Base-by-base conservation (phyloP, 92 coral and sea anemone genomes). In the Nematostella vectensis region DNA sequence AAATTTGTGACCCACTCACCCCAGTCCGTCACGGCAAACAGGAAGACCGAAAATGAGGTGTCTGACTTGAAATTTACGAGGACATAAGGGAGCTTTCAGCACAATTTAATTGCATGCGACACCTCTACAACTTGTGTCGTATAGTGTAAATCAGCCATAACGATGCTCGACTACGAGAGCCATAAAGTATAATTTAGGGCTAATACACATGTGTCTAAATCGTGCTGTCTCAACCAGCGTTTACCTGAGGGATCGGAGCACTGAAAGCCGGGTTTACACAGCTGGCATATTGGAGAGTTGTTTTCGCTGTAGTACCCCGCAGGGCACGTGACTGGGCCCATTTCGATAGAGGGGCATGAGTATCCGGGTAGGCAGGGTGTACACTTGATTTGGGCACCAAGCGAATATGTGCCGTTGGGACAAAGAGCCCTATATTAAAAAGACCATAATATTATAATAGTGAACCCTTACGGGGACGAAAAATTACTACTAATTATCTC, bases 371-470 rank as follows among this genome's bases (percentile, higher is more conserved):
- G 73, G 50, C 97, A 89, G 4, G 57, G 58, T 15, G 79, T 77
- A 44, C 98, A 91, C 54, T 86, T 57, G 50, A 87, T 86, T 67
- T 81, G 91, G 51, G 91, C 96, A 49, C 98, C 98, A 10, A 91
- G 62, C 23, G 96, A 87, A 72, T 91, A 91, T 20, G 96, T 91
- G 48, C 98, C 98, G 72, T 91, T 91, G 48, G 93, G 88, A 57
- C 98, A 91, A n/a, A 80, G 65, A 31, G 50, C 76, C 59, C 98
- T 89, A 57, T 13, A 36, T n/a, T 8, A 36, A 36, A 36, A 36
- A 36, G 15, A 36, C 42, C 9, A 8, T 36, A 36, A 36, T 36
- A 15, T 8, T 15, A 36, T n/a, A n/a, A n/a, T n/a, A n/a, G n/a
- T n/a, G n/a, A n/a, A n/a, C n/a, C n/a, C n/a, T n/a, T n/a, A n/a